Evolutionary conservation across 2,797 vertebrate genomes (phyloP), one percentile per base, ranked within the genome.

Genomic region (Neoniphon sammara): DNA sequence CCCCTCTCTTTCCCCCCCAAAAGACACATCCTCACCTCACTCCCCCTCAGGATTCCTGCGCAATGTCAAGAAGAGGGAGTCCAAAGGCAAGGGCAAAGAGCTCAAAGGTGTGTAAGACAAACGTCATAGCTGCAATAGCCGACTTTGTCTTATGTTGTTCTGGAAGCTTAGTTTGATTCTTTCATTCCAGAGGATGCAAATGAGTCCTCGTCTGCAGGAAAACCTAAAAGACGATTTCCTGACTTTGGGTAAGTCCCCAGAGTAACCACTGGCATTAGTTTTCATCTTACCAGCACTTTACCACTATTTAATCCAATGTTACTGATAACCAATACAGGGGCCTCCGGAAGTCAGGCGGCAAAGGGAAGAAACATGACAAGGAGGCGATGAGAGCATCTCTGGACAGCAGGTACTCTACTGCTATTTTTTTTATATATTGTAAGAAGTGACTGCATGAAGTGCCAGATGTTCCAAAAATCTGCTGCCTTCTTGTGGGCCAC

Each of bases 341-440:
- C 63, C 94, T 98, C 23, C 90, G 96, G 68, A 98, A 98, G 85
- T 97, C 96, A 14, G 97, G 97, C 0, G 96, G 97, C 52, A 98
- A 96, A 91, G 97, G 97, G 23, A 98, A 95, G 85, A 98, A 96
- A 86, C 93, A 95, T 11, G 96, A 97, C 74, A 97, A 96, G 87
- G 97, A 97, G 77, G 91, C 93, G 2, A 85, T 92, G 59, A 95
- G 96, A 85, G 87, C 93, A 7, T 98, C 96, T 73, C 86, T 98
- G 86, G 96, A 96, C 80, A 97, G 96, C 95, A 96, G 96, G 96
- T 97, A 93, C 66, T 27, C 17, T 14, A 4, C 8, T n/a, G 11
- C 55, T n/a, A n/a, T n/a, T n/a, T n/a, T n/a, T 17, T 68, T 10
- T 17, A 18, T 3, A 39, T 50, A 39, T 8, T 4, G 20, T 14